Conservation (phyloP, 1,140 invertebrate species). For the Drosophila funebris region DNA sequence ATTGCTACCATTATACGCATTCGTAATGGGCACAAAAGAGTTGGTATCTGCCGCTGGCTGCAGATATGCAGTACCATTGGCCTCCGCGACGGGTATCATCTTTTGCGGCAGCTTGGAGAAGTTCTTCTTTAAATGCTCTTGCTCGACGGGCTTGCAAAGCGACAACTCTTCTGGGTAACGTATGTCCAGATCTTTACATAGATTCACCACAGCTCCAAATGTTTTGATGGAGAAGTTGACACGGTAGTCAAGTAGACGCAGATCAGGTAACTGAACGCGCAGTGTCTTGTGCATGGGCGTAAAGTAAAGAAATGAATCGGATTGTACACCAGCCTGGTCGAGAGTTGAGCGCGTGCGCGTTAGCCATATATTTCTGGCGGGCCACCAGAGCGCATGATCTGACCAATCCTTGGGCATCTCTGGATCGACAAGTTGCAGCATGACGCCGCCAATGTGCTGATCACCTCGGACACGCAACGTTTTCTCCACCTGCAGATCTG, state of each 20-base stretch:
- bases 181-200: conserved; percentile 98
- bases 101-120: conserved; percentile 89
- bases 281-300: conserved; percentile 99
- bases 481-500: conserved; percentile 95
- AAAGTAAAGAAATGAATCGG: conserved; percentile 97
- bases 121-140: conserved; percentile 94
- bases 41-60: conserved; percentile 91
- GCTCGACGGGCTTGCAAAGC: conserved; percentile 94
- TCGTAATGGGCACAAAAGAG: conserved; percentile 90
- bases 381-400: conserved; percentile 99
- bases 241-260: conserved; percentile 95
- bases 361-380: conserved; percentile 96
- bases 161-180: conserved; percentile 98
- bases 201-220: conserved; percentile 96
- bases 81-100: conserved; percentile 85
- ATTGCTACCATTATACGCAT: conserved; percentile 88
- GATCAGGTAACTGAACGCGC: conserved; percentile 95
- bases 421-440: conserved; percentile 99
- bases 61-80: conserved; percentile 71
- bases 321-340: conserved; percentile 98
- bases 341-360: conserved; percentile 96
- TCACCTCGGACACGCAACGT: conserved; percentile 98
- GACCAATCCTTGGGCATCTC: conserved; percentile 98
- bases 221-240: conserved; percentile 99
- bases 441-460: conserved; percentile 98